Evolutionary conservation across 2,113 vertebrate genomes (phyloP).

Genomic region (Saccopteryx bilineata): DNA sequence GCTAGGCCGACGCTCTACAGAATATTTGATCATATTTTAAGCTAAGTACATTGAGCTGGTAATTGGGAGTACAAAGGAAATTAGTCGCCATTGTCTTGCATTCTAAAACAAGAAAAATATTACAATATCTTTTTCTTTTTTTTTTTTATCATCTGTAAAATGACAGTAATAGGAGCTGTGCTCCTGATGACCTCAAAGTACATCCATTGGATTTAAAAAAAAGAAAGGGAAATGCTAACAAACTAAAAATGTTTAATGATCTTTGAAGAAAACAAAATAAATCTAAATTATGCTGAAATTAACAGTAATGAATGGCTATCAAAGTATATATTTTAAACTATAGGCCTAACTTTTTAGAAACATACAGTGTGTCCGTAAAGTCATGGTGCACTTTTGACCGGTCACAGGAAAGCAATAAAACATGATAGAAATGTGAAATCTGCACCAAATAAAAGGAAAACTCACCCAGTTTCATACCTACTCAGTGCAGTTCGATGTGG

Average conservation of each 20-base stretch:
- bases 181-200: background rate
- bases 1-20: too few relatives aligned
- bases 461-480: too few relatives aligned
- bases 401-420: too few relatives aligned
- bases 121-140: background rate
- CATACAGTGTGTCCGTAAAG: background rate
- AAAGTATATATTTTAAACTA: conserved; percentile 9
- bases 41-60: background rate
- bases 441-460: too few relatives aligned
- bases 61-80: background rate
- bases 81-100: background rate
- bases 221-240: background rate
- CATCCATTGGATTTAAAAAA: background rate
- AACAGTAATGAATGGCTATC: background rate
- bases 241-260: background rate
- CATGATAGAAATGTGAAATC: too few relatives aligned
- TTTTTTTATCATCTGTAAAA: background rate
- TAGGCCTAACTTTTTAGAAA: background rate
- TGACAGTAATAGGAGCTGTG: background rate
- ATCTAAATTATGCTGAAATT: background rate
- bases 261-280: background rate
- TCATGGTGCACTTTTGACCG: too few relatives aligned
- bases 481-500: too few relatives aligned
- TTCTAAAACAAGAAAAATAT: background rate
- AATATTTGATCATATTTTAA: background rate